Percentiles rank a stretch among this genome's conserved stretches.
Conservation (phyloP, 1,140 invertebrate genomes). For the Heliconius nattereri region DNA sequence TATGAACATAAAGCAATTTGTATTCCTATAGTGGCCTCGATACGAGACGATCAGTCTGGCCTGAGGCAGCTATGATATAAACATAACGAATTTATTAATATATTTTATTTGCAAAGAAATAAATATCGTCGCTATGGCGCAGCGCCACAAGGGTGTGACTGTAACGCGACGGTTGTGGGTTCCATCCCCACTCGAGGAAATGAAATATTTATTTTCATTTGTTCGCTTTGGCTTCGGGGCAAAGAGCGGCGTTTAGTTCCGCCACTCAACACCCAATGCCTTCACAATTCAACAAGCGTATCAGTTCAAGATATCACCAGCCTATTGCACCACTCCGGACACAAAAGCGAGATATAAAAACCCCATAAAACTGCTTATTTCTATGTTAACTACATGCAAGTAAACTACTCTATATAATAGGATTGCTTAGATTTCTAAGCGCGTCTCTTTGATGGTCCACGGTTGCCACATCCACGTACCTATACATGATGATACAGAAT, state of each 20-base stretch:
- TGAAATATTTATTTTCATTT: no score
- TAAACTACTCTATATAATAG: not conserved
- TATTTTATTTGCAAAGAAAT: not conserved
- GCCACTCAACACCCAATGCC: no score
- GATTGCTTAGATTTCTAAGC: not conserved
- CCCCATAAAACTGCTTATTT: not conserved
- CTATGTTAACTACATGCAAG: not conserved
- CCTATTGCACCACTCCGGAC: not conserved
- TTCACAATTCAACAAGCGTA: no score
- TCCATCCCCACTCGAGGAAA: no score
- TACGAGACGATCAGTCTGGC: not conserved
- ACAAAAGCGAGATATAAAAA: not conserved
- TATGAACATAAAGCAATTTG: not conserved
- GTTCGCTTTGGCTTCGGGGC: no score
- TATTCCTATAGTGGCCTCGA: constrained; percentile 1
- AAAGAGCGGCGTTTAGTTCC: no score
- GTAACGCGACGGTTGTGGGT: no score
- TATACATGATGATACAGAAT: not conserved
- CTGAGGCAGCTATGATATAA: not conserved
- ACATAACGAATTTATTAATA: not conserved
- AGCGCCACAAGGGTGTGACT: no score
- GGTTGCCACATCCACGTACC: not conserved
- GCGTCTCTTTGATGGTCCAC: not conserved
- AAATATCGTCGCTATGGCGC: not conserved
- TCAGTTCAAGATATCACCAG: not conserved